Evolutionary conservation across 2,888 invertebrate genomes (phyloP).

Genomic region (Rhingia rostrata): DNA sequence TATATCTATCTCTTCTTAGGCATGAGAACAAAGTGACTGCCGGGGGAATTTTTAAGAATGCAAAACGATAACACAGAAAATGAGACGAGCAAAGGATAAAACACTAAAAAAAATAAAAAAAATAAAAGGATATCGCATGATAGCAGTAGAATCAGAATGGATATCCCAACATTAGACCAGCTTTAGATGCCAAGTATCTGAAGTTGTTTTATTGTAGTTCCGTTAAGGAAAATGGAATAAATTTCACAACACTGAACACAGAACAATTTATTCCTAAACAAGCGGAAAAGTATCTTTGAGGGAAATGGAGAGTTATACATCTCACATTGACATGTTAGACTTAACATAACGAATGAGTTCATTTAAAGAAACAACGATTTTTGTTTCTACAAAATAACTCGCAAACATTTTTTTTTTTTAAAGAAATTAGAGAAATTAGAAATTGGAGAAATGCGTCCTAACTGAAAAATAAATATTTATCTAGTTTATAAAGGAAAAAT

Average conservation of each 20-base stretch:
- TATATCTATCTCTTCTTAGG: conserved; percentile 8
- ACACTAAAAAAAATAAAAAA: background rate
- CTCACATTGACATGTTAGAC: conserved; percentile 46
- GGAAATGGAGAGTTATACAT: conserved; percentile 37
- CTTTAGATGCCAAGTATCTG: conserved; percentile 65
- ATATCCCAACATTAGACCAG: conserved; percentile 60
- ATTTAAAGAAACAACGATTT: conserved; percentile 4
- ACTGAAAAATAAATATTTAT: no score
- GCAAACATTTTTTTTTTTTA: no score
- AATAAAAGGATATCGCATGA: conserved; percentile 19
- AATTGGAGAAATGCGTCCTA: no score
- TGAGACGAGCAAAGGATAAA: background rate
- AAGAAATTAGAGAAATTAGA: no score
- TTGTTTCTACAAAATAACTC: background rate
- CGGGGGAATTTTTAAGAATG: conserved; percentile 42
- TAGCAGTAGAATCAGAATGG: conserved; percentile 49
- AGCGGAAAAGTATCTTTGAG: conserved; percentile 4
- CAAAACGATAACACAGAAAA: conserved; percentile 46
- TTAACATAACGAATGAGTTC: conserved; percentile 38
- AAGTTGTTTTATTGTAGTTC: conserved; percentile 65
- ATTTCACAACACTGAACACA: conserved; percentile 54
- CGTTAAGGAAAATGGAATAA: conserved; percentile 61
- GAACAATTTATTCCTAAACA: conserved; percentile 36
- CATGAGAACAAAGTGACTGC: conserved; percentile 35
- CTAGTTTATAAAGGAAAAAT: no score